Evolutionary conservation across 2,888 invertebrate species (phyloP).

Genomic region (Pseudoips prasinana): DNA sequence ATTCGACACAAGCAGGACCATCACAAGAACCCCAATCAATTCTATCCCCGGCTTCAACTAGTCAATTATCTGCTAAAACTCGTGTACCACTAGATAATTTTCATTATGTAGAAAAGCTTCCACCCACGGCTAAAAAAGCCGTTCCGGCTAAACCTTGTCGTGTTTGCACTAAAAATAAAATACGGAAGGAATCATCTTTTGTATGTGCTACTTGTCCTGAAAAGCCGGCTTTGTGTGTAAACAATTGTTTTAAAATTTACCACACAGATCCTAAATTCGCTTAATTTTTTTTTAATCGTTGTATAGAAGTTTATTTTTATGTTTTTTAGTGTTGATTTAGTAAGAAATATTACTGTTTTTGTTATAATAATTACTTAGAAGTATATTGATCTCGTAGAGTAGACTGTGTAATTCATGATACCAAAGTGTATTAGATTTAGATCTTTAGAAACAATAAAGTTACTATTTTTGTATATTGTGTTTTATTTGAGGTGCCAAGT

Average conservation of each 20-base stretch:
- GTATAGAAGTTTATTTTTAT: too few relatives aligned
- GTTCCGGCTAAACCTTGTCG: slow-evolving; percentile 8
- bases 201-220: slow-evolving; percentile 13
- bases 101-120: slow-evolving; percentile 1
- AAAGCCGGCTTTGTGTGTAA: slow-evolving; percentile 16
- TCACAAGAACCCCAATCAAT: slow-evolving; percentile 2
- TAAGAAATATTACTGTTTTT: not conserved
- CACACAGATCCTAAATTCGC: slow-evolving; percentile 5
- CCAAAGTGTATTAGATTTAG: slow-evolving; percentile 2
- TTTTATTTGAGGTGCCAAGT: slow-evolving; percentile 2
- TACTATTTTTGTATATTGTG: slow-evolving; percentile 2
- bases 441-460: slow-evolving; percentile 2
- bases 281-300: too few relatives aligned
- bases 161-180: slow-evolving; percentile 21
- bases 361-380: not conserved
- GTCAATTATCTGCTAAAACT: slow-evolving; percentile 1
- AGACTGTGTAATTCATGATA: slow-evolving; percentile 1
- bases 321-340: not conserved
- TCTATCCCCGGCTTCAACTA: not conserved
- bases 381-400: not conserved
- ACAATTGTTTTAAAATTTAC: slow-evolving; percentile 11
- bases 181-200: slow-evolving; percentile 13
- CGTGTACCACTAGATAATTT: not conserved
- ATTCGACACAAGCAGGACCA: not conserved
- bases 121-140: too few relatives aligned